A percentile compares a stretch with the other conserved stretches of the same genome.
These are phyloP conservation scores for Nycticryphes semicollaris DNA, from an alignment of 2,113 vertebrate genomes.

Conservation along the genomic window DNA sequence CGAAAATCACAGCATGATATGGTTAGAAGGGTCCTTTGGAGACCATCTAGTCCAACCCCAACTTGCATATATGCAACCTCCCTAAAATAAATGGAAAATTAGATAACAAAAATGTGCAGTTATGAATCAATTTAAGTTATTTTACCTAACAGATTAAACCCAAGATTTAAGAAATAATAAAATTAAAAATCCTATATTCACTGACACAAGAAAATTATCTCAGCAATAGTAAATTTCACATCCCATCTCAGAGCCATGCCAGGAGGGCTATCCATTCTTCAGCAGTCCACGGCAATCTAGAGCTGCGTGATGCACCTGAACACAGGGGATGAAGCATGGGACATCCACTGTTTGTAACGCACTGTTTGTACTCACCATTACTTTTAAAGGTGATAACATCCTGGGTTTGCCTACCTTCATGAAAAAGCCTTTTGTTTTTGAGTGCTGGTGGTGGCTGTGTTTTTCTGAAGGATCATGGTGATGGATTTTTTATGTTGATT, in stretches of 20 bases:
- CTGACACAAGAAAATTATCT: neutral
- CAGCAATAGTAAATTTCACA: neutral
- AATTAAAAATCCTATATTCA: neutral
- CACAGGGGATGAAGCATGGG: neutral
- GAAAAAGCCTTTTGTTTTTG: neutral
- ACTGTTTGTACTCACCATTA: too few relatives aligned
- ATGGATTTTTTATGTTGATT: neutral
- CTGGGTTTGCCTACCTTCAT: neutral
- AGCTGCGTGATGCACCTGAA: neutral
- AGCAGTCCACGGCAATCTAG: neutral
- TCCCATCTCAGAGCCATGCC: neutral
- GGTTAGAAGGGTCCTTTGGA: too few relatives aligned
- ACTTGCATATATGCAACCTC: accelerated
- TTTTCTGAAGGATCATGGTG: neutral
- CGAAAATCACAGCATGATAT: neutral
- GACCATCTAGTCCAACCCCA: too few relatives aligned
- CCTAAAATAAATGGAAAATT: neutral
- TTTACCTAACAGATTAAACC: neutral
- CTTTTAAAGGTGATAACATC: neutral
- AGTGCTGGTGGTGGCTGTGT: accelerated
- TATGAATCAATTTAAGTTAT: neutral
- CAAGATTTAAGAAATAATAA: neutral
- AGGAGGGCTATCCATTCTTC: neutral
- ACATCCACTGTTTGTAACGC: accelerated
- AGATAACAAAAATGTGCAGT: neutral